Percentiles rank a stretch among this genome's conserved stretches.
phyloP scores from a whole-genome alignment of 2,113 vertebrate genomes.

The Elephas maximus region DNA sequence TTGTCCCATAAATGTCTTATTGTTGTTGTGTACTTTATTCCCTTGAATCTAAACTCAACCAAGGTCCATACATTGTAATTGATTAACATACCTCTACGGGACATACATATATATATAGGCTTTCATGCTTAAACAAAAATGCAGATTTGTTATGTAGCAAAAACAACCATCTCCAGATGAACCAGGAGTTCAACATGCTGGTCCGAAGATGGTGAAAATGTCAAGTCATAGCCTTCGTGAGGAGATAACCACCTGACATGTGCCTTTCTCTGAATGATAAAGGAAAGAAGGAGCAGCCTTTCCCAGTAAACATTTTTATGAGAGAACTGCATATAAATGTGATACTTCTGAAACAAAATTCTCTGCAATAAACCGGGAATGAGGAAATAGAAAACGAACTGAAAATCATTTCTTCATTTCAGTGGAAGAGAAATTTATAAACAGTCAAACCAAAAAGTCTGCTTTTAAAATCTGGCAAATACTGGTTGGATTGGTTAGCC shows the following conservation, averaged over 20 bases:
- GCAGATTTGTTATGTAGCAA: conserved; percentile 44
- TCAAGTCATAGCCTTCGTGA: conserved; percentile 75
- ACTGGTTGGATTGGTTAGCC: neutral
- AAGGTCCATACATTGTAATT: neutral
- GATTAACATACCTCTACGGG: neutral
- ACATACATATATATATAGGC: neutral
- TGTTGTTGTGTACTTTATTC: neutral
- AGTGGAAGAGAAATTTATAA: conserved; percentile 68
- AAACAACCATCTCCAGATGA: conserved; percentile 59
- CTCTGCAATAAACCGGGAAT: conserved; percentile 77
- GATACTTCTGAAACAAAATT: conserved; percentile 63
- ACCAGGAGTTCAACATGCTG: conserved; percentile 15
- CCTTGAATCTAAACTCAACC: conserved; percentile 31
- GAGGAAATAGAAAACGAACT: conserved; percentile 80
- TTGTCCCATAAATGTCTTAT: neutral
- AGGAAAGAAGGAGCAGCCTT: conserved; percentile 56
- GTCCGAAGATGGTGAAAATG: conserved; percentile 57
- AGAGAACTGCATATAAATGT: conserved; percentile 68
- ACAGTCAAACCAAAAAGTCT: conserved; percentile 60
- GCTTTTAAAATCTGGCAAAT: conserved; percentile 64
- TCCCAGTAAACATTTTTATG: conserved; percentile 82
- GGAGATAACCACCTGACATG: conserved; percentile 59
- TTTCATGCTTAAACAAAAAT: conserved; percentile 49
- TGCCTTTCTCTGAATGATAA: conserved; percentile 80
- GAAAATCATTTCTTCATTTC: conserved; percentile 82